Percentiles rank a stretch among this genome's conserved stretches.
Conservation (phyloP, 2,888 invertebrate genomes). For the Rhagophthalmus giganteus region DNA sequence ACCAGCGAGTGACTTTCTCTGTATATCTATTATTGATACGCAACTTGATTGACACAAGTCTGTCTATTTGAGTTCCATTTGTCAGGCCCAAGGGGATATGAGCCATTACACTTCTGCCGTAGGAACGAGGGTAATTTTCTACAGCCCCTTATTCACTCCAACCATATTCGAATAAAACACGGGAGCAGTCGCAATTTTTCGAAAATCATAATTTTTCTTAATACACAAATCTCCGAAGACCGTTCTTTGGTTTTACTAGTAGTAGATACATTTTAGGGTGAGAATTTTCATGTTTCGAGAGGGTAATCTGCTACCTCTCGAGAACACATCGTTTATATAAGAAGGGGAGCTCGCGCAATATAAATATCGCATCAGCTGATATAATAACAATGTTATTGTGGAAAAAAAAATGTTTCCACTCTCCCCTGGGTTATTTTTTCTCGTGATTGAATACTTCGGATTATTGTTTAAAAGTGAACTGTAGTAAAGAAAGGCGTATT, state of each 20-base stretch:
- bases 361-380: slow-evolving; percentile 31
- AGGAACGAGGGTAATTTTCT: slow-evolving; percentile 21
- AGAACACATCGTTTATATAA: slow-evolving; percentile 31
- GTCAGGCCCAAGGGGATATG: slow-evolving; percentile 23
- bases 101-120: slow-evolving; percentile 19
- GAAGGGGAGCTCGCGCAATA: slow-evolving; percentile 24
- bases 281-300: slow-evolving; percentile 33
- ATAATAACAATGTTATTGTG: slow-evolving; percentile 23
- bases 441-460: slow-evolving; percentile 16
- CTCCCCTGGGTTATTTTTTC: slow-evolving; percentile 5
- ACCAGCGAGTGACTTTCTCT: slow-evolving; percentile 26
- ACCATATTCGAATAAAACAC: slow-evolving; percentile 12
- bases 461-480: slow-evolving; percentile 16
- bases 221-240: slow-evolving; percentile 26
- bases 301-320: slow-evolving; percentile 28
- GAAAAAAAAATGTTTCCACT: slow-evolving; percentile 15
- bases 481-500: background rate
- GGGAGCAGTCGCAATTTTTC: slow-evolving; percentile 17
- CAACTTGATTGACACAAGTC: slow-evolving; percentile 30
- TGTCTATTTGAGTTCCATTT: slow-evolving; percentile 32
- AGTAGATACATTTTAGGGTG: slow-evolving; percentile 29
- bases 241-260: slow-evolving; percentile 28
- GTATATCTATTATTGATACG: slow-evolving; percentile 29
- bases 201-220: slow-evolving; percentile 26
- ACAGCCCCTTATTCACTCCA: slow-evolving; percentile 23